Evolutionary conservation across 2,113 vertebrate genomes (phyloP).

Genomic region (Benitochromis conjunctus): DNA sequence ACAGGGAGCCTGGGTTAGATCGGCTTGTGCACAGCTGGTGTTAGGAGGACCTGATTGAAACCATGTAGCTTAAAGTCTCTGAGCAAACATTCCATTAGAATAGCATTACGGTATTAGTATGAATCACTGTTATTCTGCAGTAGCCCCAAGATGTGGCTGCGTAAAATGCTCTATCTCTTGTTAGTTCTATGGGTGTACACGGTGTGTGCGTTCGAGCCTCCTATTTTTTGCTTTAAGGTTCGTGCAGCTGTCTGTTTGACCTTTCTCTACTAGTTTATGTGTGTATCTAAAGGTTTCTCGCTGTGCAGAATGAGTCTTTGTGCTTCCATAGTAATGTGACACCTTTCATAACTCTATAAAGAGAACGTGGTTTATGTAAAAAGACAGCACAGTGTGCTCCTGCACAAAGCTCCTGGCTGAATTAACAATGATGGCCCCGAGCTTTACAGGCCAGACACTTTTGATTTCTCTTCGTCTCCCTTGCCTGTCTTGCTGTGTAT

Average conservation of each 20-base stretch:
- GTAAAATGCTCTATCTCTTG: not conserved
- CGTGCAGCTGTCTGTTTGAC: not conserved
- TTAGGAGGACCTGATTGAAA: constrained; percentile 39
- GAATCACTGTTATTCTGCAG: not conserved
- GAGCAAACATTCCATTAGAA: constrained; percentile 34
- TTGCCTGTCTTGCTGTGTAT: not conserved
- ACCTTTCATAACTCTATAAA: constrained; percentile 43
- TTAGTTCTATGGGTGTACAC: not conserved
- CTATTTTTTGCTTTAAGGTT: not conserved
- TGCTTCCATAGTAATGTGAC: constrained; percentile 41
- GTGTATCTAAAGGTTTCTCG: constrained; percentile 33
- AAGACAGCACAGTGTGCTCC: constrained; percentile 26
- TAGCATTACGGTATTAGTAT: constrained; percentile 7
- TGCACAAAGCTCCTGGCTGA: constrained; percentile 35
- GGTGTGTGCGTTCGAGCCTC: not conserved
- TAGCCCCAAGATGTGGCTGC: not conserved
- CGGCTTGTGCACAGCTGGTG: constrained; percentile 17
- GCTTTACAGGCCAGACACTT: constrained; percentile 25
- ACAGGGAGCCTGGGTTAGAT: not conserved
- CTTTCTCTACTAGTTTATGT: not conserved
- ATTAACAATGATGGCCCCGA: constrained; percentile 45
- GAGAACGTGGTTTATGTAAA: constrained; percentile 15
- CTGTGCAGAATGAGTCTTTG: constrained; percentile 12
- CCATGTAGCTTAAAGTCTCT: constrained; percentile 25
- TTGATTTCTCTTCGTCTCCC: constrained; percentile 3